Base-by-base conservation (phyloP, 2,797 vertebrate genomes). In the Bradypus variegatus region DNA sequence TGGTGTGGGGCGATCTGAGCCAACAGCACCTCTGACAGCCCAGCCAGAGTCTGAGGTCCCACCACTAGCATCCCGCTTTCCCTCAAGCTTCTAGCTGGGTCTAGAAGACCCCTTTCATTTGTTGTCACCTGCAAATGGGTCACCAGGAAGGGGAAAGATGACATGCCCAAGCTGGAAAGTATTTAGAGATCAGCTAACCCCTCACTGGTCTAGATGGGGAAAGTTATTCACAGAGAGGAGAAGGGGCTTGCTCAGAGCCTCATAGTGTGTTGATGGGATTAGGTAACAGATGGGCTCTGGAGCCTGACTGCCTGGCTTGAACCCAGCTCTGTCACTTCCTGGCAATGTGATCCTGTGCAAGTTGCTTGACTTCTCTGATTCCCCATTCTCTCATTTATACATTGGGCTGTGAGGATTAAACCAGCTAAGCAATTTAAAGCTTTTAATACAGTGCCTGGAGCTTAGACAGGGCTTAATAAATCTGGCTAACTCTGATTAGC, bases 181-280 rank as follows among this genome's bases (percentile, higher is more conserved):
- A 67, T 70, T 87, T 58, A 81, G 75, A 80, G 65, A 25, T 92
- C 69, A 62, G 36, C 48, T 36, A 78, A 50, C 55, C 53, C 62
- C 64, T 33, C 11, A 78, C 14, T 50, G 72, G 67, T 50, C 13
- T 31, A 62, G n/a, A 23, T 29, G n/a, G 80, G 69, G 76, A 94
- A 90, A 75, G 85, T 2, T 48, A 92, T 90, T 89, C 91, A 87
- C 73, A 64, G 88, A 79, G 79, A 64, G n/a, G 77, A 88, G 41
- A 33, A 29, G 19, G 4, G 6, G 8, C 89, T 72, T 45, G 81
- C 64, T 83, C 10, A 83, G 53, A 23, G 16, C 45, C 64, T 91
- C 81, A 5, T 8, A 41, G 10, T 53, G 53, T 0, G 1, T 10
- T n/a, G 8, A 33, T 55, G 38, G 72, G 53, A 80, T 87, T 23